These are phyloP conservation scores for Porites divaricata DNA, from an alignment of 92 coral and sea anemone genomes.

Conservation along the genomic window DNA sequence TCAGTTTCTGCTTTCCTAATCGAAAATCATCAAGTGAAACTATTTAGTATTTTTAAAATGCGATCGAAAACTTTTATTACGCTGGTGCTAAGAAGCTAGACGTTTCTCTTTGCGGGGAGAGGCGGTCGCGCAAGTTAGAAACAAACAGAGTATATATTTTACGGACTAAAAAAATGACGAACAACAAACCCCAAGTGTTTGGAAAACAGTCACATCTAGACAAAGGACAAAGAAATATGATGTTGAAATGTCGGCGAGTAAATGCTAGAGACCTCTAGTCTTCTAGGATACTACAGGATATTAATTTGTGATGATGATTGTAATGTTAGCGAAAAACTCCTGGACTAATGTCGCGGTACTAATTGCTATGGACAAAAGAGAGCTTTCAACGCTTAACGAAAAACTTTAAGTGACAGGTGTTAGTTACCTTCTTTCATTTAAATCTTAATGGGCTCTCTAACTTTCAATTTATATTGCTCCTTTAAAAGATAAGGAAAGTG, in stretches of 20 bases:
- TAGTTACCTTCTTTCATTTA: background rate
- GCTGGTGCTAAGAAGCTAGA: background rate
- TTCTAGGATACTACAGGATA: background rate
- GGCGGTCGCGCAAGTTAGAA: background rate
- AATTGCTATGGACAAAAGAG: conserved; percentile 5
- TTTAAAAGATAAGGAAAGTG: background rate
- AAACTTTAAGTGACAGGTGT: conserved; percentile 18
- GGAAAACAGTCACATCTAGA: background rate
- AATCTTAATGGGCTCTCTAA: background rate
- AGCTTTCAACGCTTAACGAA: conserved; percentile 5
- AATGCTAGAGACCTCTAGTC: too few relatives aligned
- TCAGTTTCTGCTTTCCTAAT: background rate
- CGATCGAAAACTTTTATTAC: background rate
- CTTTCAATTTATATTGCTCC: background rate
- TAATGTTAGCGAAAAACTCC: background rate
- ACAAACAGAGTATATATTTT: too few relatives aligned
- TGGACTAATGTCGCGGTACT: conserved; percentile 4
- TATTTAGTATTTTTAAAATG: background rate
- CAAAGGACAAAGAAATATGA: background rate
- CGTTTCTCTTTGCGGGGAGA: background rate
- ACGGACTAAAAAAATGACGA: background rate
- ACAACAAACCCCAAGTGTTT: background rate
- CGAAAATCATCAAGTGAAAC: background rate
- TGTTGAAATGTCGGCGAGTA: background rate
- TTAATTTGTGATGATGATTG: conserved; percentile 4